These are phyloP conservation scores for Lissocephala sabroskyi DNA, from an alignment of 2,888 invertebrate species.

Conservation along the genomic window DNA sequence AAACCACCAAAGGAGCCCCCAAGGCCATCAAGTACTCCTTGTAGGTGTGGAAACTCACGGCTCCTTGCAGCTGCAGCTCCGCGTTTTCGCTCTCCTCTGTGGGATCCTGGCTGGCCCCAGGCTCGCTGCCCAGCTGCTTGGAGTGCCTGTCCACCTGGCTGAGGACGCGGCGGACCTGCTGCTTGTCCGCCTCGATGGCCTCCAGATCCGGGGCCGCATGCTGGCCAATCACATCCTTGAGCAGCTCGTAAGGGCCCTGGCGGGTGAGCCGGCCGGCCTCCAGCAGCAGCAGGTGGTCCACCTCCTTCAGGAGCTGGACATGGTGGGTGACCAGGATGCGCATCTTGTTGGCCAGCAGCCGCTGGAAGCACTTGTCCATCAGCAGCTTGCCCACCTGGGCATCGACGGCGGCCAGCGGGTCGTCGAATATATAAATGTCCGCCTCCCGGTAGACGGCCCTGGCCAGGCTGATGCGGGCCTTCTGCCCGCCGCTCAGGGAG, in stretches of 20 bases:
- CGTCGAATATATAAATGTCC: conserved; percentile 83
- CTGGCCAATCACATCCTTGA: conserved; percentile 74
- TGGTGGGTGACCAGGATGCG: conserved; percentile 82
- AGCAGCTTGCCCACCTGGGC: conserved; percentile 82
- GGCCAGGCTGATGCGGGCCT: conserved; percentile 82
- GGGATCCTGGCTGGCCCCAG: conserved; percentile 6
- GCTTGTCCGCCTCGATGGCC: conserved; percentile 46
- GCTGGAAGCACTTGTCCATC: conserved; percentile 80
- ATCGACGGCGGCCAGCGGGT: conserved; percentile 85
- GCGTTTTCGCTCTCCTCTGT: conserved; percentile 22
- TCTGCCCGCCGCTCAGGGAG: conserved; percentile 82
- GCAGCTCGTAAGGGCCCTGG: conserved; percentile 68
- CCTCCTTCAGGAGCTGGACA: conserved; percentile 76
- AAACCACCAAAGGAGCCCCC: conserved; percentile 70
- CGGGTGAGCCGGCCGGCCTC: conserved; percentile 70
- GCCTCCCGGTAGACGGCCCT: conserved; percentile 81
- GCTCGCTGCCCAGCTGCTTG: conserved; percentile 26
- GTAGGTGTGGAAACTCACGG: conserved; percentile 76
- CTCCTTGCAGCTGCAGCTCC: conserved; percentile 77
- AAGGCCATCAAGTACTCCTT: conserved; percentile 75
- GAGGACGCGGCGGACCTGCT: conserved; percentile 49
- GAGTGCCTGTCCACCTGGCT: conserved; percentile 57
- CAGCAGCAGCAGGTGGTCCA: conserved; percentile 74
- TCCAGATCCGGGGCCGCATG: conserved; percentile 54
- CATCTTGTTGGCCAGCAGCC: conserved; percentile 77